Conservation (phyloP, 2,888 invertebrate genomes). For the Thymelicus lineola region DNA sequence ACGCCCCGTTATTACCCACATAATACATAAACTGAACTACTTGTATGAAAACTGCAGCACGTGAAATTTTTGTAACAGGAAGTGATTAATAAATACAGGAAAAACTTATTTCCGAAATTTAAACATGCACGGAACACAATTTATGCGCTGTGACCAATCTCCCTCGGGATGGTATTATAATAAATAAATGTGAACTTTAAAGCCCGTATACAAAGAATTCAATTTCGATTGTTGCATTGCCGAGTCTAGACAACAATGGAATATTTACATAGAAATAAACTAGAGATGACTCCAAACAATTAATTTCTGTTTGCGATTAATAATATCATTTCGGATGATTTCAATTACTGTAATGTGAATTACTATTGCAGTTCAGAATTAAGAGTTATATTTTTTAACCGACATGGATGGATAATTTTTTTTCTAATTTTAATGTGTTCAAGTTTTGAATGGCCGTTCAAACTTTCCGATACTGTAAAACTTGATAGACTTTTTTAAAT, state of each 20-base stretch:
- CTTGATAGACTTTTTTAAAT: too few species aligned
- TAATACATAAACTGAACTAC: too few species aligned
- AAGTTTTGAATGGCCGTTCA: too few species aligned
- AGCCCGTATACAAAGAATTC: neutral
- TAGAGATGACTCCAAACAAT: conserved; percentile 69
- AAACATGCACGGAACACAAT: neutral
- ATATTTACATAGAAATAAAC: conserved; percentile 77
- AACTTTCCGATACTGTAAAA: too few species aligned
- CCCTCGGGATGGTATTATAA: neutral
- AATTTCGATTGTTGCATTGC: neutral
- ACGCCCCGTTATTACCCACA: too few species aligned
- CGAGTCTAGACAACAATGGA: conserved; percentile 66
- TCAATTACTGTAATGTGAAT: neutral
- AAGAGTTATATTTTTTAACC: too few species aligned
- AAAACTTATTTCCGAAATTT: conserved; percentile 8
- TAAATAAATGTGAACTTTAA: neutral
- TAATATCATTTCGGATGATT: neutral
- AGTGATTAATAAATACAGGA: neutral
- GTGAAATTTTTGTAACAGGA: neutral
- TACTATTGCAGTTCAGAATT: too few species aligned
- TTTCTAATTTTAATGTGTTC: too few species aligned
- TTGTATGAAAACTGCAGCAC: too few species aligned
- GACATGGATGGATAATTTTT: too few species aligned
- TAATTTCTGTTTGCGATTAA: neutral
- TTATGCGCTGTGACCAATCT: neutral